Base-by-base conservation (phyloP, 2,113 vertebrate species). In the Tichodroma muraria region DNA sequence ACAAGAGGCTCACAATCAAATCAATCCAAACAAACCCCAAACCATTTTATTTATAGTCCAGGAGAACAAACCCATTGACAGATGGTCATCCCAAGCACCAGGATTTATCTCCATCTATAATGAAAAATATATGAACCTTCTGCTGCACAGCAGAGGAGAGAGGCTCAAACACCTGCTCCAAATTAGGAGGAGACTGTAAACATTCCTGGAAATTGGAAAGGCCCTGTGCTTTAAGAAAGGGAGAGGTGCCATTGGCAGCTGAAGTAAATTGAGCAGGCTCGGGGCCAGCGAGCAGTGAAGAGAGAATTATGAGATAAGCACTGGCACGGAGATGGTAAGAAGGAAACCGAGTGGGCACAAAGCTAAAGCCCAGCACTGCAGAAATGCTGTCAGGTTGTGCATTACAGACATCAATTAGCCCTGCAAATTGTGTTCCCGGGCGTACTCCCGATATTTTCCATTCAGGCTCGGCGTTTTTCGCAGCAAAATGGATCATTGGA, bases 81-180 rank as follows among this genome's bases (percentile, higher is more conserved):
- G 97, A 97, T 97, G 97, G 97, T 78, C 96, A 97, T 91, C 90
- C 68, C 79, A 76, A 96, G 94, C 83, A 44, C 68, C 59, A 24
- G 85, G 72, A 69, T 97, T 96, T 94, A 76, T 89, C 97, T 96
- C 90, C 92, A 80, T 87, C 96, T 49, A 79, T 88, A 95, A 97
- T 97, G 92, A 97, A 98, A 98, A 97, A 97, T 96, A 97, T 56
- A 97, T 97, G 97, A 98, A 96, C 96, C 97, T 97, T 98, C 98
- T 98, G 97, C 91, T 95, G 75, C 52, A 30, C 88, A 93, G 97
- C 57, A 77, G 75, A 97, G 81, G 40, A 69, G 25, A 92, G 92
- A 97, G 80, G 86, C 86, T 97, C 80, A 22, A 98, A 96, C 97
- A 98, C 97, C 98, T 98, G 98, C 84, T 98, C 97, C 96, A 94